Evolutionary conservation across 1,140 invertebrate species (phyloP).

Genomic region (Macrobrachium nipponense): DNA sequence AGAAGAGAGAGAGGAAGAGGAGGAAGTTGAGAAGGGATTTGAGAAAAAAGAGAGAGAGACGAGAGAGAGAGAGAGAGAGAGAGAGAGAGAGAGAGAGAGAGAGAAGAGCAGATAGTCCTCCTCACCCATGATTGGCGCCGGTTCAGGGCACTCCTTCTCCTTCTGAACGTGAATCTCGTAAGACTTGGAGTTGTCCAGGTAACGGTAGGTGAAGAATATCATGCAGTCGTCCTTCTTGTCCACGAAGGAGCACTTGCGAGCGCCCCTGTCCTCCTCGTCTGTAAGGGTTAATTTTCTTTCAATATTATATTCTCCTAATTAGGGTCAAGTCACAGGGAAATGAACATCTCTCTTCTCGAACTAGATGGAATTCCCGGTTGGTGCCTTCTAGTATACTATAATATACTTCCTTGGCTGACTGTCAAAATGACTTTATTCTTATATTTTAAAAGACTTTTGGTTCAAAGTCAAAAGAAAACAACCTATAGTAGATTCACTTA

Average conservation of each 20-base stretch:
- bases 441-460: too few relatives aligned
- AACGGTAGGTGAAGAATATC: conserved; percentile 84
- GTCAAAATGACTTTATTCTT: too few relatives aligned
- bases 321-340: too few relatives aligned
- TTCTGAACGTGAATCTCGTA: conserved; percentile 76
- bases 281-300: background rate
- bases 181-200: conserved; percentile 67
- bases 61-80: background rate
- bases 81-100: background rate
- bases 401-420: too few relatives aligned
- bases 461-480: too few relatives aligned
- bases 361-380: too few relatives aligned
- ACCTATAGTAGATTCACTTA: too few relatives aligned
- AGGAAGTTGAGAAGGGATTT: too few relatives aligned
- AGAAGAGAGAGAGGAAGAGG: background rate
- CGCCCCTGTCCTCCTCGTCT: conserved; percentile 37
- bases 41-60: background rate
- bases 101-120: background rate
- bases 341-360: too few relatives aligned
- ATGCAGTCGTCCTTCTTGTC: conserved; percentile 85
- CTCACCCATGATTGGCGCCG: conserved; percentile 70
- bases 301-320: background rate
- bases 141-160: conserved; percentile 66
- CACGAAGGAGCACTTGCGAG: conserved; percentile 77
- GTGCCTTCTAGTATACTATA: too few relatives aligned